Evolutionary conservation across 1,140 invertebrate genomes (phyloP).

Genomic region (Bombus polaris): DNA sequence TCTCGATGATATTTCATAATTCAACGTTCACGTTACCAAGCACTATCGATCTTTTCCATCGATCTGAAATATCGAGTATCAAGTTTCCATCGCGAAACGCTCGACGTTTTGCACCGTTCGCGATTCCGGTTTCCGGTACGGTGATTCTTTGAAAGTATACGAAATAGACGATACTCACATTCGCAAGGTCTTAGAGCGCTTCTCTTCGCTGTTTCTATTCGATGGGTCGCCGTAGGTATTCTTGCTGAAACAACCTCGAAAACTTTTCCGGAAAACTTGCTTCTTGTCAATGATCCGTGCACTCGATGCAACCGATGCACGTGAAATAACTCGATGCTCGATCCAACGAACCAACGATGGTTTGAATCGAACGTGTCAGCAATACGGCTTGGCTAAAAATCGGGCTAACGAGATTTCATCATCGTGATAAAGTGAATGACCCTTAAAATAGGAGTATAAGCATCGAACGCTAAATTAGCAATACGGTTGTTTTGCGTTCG

Average conservation of each 20-base stretch:
- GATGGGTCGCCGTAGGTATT: background rate
- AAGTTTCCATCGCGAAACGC: background rate
- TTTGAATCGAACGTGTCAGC: conserved; percentile 44
- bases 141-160: background rate
- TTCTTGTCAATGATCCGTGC: conserved; percentile 34
- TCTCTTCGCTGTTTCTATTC: conserved; percentile 25
- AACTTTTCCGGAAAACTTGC: background rate
- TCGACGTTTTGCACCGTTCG: background rate
- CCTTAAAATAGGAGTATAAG: background rate
- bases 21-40: no score
- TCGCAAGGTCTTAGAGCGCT: background rate
- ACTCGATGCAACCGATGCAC: background rate
- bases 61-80: no score
- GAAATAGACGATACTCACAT: conserved; percentile 14
- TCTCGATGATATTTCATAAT: no score
- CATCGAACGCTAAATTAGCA: background rate
- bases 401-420: conserved; percentile 30
- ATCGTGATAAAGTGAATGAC: conserved; percentile 38
- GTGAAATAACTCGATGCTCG: conserved; percentile 36
- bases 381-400: background rate
- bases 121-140: background rate
- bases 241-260: background rate
- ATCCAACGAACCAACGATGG: background rate
- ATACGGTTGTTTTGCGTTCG: background rate
- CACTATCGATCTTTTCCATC: background rate